These are phyloP conservation scores for Rousettus leschenaultii DNA, from an alignment of 2,113 vertebrate genomes.

Conservation along the genomic window DNA sequence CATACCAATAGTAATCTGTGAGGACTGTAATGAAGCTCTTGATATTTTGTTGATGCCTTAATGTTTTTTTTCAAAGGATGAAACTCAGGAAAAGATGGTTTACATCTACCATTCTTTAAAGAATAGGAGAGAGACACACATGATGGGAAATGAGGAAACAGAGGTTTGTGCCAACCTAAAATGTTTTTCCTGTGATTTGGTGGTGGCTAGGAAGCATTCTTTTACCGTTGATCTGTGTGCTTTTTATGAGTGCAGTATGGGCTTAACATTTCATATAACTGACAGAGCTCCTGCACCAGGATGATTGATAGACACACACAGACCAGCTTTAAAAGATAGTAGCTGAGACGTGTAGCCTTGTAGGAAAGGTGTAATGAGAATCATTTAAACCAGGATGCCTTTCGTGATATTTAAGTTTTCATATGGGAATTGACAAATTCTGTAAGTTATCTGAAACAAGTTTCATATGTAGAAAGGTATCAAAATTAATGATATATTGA, in stretches of 20 bases:
- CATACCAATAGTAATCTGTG: background rate
- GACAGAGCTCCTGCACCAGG: background rate
- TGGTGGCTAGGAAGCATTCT: background rate
- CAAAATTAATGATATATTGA: background rate
- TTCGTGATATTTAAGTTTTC: background rate
- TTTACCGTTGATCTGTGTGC: background rate
- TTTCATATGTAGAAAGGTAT: background rate
- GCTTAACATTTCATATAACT: background rate
- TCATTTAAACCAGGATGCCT: background rate
- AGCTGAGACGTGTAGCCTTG: background rate
- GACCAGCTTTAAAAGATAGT: background rate
- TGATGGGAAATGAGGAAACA: constrained; percentile 87
- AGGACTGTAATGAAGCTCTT: background rate
- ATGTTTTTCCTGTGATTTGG: background rate
- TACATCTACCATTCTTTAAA: constrained; percentile 91
- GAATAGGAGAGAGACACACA: constrained; percentile 90
- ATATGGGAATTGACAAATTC: background rate
- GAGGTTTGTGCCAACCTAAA: constrained; percentile 76
- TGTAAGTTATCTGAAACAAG: background rate
- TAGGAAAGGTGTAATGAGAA: background rate
- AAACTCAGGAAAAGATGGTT: constrained; percentile 82
- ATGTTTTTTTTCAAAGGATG: constrained; percentile 79
- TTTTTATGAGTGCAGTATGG: background rate
- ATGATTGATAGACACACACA: background rate
- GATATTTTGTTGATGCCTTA: background rate